A percentile compares a stretch with the other conserved stretches of the same genome.
Evolutionary conservation across 1,140 invertebrate species (phyloP).

Genomic region (Magallana ariakensis): DNA sequence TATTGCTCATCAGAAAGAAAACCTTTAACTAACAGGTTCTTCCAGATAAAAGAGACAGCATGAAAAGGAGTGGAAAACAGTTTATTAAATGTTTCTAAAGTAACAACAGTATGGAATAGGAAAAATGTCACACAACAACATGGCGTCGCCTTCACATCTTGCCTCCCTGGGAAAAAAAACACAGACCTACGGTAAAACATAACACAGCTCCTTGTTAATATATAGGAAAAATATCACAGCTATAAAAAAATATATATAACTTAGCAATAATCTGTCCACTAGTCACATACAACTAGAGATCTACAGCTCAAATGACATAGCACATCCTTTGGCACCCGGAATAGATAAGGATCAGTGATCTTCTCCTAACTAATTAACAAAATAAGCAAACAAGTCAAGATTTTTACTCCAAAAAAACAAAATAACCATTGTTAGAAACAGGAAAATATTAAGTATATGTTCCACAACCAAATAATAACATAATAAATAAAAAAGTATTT

Average conservation of each 20-base stretch:
- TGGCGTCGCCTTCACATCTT: not conserved
- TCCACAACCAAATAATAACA: slow-evolving; percentile 9
- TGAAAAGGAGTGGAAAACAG: not conserved
- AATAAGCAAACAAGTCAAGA: slow-evolving; percentile 30
- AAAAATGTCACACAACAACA: slow-evolving; percentile 20
- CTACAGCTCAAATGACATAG: not conserved
- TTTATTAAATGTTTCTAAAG: slow-evolving; percentile 26
- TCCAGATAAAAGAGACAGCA: not conserved
- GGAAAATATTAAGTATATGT: not conserved
- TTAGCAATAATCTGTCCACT: slow-evolving; percentile 3
- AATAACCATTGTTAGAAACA: not conserved
- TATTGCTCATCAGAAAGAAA: too few species aligned
- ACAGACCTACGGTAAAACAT: not conserved
- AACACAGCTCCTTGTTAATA: not conserved
- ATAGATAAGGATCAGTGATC: slow-evolving; percentile 1
- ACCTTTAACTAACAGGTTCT: too few species aligned
- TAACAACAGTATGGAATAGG: slow-evolving; percentile 26
- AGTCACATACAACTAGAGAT: slow-evolving; percentile 16
- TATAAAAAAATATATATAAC: not conserved
- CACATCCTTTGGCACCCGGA: slow-evolving; percentile 14
- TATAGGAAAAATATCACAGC: not conserved
- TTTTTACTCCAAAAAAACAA: not conserved
- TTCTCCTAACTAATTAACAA: not conserved
- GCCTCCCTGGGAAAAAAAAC: not conserved
- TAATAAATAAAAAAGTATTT: not conserved